Conservation (phyloP, 2,888 invertebrate genomes). For the Lottia gigantea region DNA sequence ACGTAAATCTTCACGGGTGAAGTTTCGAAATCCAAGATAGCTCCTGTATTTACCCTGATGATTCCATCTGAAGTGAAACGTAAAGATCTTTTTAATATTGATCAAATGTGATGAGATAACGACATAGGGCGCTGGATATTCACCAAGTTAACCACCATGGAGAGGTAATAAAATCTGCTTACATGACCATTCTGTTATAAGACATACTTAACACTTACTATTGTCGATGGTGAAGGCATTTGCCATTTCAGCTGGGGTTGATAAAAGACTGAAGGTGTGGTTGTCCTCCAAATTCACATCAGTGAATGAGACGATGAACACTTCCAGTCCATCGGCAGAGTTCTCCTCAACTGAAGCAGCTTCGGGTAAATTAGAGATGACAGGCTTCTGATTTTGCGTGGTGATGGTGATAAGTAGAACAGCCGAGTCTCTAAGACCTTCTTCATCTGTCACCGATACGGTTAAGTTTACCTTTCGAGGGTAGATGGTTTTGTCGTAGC, state of each 20-base stretch:
- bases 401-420: background rate
- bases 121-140: no score
- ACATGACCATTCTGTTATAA: no score
- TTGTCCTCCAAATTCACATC: background rate
- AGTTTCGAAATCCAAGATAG: background rate
- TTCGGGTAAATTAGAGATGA: background rate
- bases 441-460: background rate
- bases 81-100: no score
- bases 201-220: no score
- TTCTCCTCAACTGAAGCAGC: background rate
- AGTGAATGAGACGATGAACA: background rate
- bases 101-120: no score
- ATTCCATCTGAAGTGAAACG: background rate
- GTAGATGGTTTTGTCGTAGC: background rate
- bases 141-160: no score
- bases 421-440: background rate
- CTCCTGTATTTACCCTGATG: background rate
- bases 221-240: no score
- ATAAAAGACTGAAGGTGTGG: background rate
- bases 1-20: background rate
- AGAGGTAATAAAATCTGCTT: no score
- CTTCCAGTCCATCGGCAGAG: background rate
- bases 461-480: background rate
- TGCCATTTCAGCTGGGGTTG: background rate
- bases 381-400: background rate